Conservation (phyloP, 2,113 vertebrate genomes). For the Thunnus thynnus region DNA sequence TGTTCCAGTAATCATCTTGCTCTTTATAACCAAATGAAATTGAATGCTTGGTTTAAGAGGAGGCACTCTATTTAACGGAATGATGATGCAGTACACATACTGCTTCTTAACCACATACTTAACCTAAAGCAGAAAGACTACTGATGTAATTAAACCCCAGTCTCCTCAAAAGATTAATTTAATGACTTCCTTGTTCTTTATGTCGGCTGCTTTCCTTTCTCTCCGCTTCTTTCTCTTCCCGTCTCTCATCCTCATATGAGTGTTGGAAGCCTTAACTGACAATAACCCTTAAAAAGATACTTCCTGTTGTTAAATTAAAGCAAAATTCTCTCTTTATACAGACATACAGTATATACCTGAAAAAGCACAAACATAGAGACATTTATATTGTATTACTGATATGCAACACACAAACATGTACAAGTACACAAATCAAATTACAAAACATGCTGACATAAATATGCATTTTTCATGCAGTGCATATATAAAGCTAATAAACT, state of each 20-base stretch:
- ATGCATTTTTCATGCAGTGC: conserved; percentile 5
- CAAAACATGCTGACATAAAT: conserved; percentile 17
- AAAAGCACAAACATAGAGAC: not conserved
- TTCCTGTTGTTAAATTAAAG: not conserved
- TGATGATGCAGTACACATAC: not conserved
- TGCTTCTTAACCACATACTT: not conserved
- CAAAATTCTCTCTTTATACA: not conserved
- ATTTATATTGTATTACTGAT: not conserved
- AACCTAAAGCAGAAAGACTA: not conserved
- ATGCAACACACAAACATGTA: not conserved
- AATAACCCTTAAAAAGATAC: conserved; percentile 51
- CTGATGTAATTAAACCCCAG: conserved; percentile 1
- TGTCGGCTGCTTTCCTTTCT: not conserved
- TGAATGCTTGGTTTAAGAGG: not conserved
- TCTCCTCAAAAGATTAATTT: conserved; percentile 1
- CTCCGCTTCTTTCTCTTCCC: not conserved
- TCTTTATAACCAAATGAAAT: conserved; percentile 30
- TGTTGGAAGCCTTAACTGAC: conserved; percentile 38
- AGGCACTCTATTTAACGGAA: conserved; percentile 9
- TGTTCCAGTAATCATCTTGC: conserved; percentile 18
- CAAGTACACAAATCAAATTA: not conserved
- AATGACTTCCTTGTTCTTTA: conserved; percentile 15
- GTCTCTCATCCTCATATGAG: not conserved
- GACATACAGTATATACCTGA: not conserved
- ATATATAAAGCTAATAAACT: conserved; percentile 15